phyloP scores from a whole-genome alignment of 2,888 invertebrate species.

The Lepidocyrtoides sp. region DNA sequence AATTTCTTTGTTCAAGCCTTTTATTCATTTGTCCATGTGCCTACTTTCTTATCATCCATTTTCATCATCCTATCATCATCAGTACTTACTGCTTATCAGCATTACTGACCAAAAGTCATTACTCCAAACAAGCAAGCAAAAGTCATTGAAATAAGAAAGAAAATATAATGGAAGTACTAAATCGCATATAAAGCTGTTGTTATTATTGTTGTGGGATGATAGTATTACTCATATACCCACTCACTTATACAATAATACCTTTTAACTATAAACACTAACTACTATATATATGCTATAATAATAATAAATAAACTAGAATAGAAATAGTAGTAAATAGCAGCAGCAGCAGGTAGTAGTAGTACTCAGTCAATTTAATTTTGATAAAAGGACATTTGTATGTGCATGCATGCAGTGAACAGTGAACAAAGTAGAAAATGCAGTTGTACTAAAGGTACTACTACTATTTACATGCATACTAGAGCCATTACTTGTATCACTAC shows the following conservation, averaged over 20 bases:
- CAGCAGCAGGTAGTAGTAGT: neutral
- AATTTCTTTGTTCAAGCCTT: neutral
- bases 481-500: too few relatives aligned
- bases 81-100: neutral
- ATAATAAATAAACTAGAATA: too few relatives aligned
- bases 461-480: too few relatives aligned
- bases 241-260: too few relatives aligned
- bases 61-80: neutral
- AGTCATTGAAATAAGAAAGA: neutral
- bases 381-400: neutral
- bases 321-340: too few relatives aligned
- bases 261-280: too few relatives aligned
- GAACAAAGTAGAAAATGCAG: neutral
- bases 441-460: neutral
- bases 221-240: neutral
- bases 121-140: neutral
- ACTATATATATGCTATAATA: too few relatives aligned
- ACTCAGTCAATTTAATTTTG: neutral
- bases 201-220: too few relatives aligned
- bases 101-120: neutral
- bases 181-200: too few relatives aligned
- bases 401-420: neutral
- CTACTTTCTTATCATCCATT: conserved; percentile 4
- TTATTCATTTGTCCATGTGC: neutral
- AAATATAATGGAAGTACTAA: neutral